Base-by-base conservation (phyloP, 2,113 vertebrate species). In the Cyanoramphus novaezelandiae region DNA sequence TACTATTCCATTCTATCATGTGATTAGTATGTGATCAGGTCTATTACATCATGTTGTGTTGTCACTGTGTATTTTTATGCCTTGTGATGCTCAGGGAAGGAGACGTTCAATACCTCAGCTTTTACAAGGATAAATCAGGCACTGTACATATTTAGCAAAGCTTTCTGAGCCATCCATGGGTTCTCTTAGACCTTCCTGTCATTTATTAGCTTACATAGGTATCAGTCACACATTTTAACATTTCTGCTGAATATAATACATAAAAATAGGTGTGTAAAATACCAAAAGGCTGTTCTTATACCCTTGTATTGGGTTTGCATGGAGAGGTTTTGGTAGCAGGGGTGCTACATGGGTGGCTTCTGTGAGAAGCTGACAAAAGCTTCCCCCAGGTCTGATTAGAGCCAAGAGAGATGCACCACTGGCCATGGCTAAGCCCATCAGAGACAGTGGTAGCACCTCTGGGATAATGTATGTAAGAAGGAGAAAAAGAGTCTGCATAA, bases 401-500 rank as follows among this genome's bases (percentile, higher is more conserved):
- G 23, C 15, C 70, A 57, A 59, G 18, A 64, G 33, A n/a, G 21
- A n/a, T 0, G 2, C 41, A 63, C 3, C 24, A 15, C 31, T 62
- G 71, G 37, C 39, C 39, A 20, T 43, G 25, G 74, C 53, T 11
- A 15, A 75, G 37, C 49, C 49, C 31, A 33, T 28, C 50, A 44
- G 6, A 4, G 20, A 25, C 0, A 0, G 46, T 29, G 59, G 78
- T 7, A 60, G 15, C 69, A 27, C 43, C 35, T 78, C 65, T 68
- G 46, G 5, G 15, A 57, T 27, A 50, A 64, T 10, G 11, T 7
- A 47, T 52, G 69, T 69, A 53, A 53, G 52, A 57, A 29, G 23
- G 18, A 1, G 21, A 2, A 7, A 21, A 21, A 25, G 28, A 10
- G 0, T 10, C 47, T 44, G 21, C 1, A 4, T 24, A 63, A 29